Evolutionary conservation across 2,888 invertebrate species (phyloP).

Genomic region (Nemotelus nigrinus): DNA sequence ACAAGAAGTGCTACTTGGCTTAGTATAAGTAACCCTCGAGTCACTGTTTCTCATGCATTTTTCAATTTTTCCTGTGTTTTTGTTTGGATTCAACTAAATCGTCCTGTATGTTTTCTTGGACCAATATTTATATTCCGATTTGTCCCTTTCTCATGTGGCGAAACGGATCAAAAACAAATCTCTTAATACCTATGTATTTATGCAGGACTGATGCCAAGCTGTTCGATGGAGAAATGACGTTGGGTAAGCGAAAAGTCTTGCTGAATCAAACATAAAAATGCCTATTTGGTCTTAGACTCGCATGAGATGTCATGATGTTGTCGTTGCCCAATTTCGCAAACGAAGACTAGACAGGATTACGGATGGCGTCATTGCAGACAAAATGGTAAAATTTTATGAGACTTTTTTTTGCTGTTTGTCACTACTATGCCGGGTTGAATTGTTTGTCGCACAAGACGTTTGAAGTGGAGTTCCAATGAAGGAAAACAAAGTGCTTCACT

Average conservation of each 20-base stretch:
- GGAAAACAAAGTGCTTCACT: too few species aligned
- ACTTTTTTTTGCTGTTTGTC: constrained; percentile 25
- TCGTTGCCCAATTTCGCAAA: too few species aligned
- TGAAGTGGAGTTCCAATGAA: too few species aligned
- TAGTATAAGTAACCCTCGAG: constrained; percentile 34
- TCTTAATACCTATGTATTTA: constrained; percentile 42
- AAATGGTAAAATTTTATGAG: constrained; percentile 17
- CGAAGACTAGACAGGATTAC: background rate
- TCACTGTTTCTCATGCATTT: constrained; percentile 41
- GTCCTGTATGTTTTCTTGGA: constrained; percentile 19
- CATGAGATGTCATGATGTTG: too few species aligned
- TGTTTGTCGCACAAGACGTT: too few species aligned
- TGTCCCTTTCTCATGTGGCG: constrained; percentile 41
- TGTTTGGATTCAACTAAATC: constrained; percentile 4
- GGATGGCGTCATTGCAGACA: background rate
- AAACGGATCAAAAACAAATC: constrained; percentile 45
- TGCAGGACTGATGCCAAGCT: constrained; percentile 41
- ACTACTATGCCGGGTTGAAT: background rate
- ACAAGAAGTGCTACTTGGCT: constrained; percentile 19
- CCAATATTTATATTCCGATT: constrained; percentile 43
- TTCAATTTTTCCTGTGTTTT: constrained; percentile 25
- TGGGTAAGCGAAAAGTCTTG: background rate
- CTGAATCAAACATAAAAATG: constrained; percentile 2
- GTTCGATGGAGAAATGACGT: background rate
- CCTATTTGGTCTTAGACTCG: too few species aligned